Conservation (phyloP, 2,113 vertebrate species). For the Jaculus jaculus region DNA sequence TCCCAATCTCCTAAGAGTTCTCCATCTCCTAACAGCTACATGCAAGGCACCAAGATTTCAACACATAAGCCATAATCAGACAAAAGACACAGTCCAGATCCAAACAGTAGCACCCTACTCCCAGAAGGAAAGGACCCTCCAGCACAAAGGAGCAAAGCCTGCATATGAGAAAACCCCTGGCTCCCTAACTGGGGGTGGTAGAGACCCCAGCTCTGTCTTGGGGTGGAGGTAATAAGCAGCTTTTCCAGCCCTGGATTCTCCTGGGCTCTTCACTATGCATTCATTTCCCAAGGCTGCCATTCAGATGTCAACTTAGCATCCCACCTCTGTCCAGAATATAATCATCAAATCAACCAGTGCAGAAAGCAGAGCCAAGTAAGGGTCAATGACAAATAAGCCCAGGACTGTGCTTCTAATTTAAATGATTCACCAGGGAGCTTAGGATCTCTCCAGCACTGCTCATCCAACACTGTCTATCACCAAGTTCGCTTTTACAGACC, state of each 20-base stretch:
- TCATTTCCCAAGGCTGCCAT: neutral
- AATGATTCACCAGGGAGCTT: neutral
- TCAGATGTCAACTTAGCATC: fast-evolving
- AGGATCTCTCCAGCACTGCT: neutral
- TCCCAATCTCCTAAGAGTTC: neutral
- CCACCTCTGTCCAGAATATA: neutral
- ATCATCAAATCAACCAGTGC: neutral
- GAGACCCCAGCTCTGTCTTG: no score
- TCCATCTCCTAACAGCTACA: neutral
- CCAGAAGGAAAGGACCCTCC: fast-evolving
- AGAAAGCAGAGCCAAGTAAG: neutral
- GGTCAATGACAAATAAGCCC: neutral
- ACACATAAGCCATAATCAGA: neutral
- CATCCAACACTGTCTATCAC: no score
- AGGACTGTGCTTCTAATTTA: neutral
- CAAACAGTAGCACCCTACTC: neutral
- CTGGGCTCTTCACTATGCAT: fast-evolving
- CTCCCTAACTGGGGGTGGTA: fast-evolving
- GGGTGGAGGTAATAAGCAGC: neutral
- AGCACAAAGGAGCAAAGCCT: fast-evolving
- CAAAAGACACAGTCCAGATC: neutral
- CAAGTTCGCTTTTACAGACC: no score
- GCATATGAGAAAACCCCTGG: fast-evolving
- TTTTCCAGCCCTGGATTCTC: fast-evolving
- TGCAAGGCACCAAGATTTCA: neutral